These are phyloP conservation scores for Chrysodeixis includens DNA, from an alignment of 2,888 invertebrate genomes.

Conservation along the genomic window DNA sequence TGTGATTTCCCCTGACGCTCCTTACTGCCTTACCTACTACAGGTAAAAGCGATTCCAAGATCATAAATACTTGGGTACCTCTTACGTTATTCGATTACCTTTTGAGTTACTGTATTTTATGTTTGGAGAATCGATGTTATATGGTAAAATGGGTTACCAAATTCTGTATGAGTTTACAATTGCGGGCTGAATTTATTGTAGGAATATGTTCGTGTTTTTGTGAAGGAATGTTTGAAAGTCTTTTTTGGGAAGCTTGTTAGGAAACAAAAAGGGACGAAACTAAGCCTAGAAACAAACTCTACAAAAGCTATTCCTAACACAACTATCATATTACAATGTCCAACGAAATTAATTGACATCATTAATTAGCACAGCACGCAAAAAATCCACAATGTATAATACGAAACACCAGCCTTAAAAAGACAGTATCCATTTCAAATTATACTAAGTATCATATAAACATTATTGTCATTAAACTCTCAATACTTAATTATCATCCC, in stretches of 20 bases:
- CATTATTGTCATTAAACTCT: neutral
- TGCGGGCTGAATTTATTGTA: neutral
- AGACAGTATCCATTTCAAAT: too few species aligned
- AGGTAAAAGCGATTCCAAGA: slow-evolving; percentile 53
- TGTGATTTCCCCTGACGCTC: slow-evolving; percentile 78
- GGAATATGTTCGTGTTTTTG: neutral
- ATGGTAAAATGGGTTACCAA: slow-evolving; percentile 3
- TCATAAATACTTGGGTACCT: slow-evolving; percentile 50
- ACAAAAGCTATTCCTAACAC: too few species aligned
- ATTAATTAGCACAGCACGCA: too few species aligned
- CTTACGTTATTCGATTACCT: slow-evolving; percentile 51
- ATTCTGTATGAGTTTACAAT: slow-evolving; percentile 5
- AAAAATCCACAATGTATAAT: too few species aligned
- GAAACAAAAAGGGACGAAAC: neutral
- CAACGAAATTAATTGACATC: too few species aligned
- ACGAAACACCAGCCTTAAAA: too few species aligned
- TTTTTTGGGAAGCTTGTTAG: neutral
- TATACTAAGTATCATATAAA: neutral
- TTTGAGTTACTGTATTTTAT: slow-evolving; percentile 26
- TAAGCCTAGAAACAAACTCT: too few species aligned
- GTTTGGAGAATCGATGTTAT: slow-evolving; percentile 24
- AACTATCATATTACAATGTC: too few species aligned
- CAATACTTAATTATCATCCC: neutral
- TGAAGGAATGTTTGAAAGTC: neutral
- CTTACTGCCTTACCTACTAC: slow-evolving; percentile 55